These are phyloP conservation scores for Leptopilina drosophilae DNA, from an alignment of 2,888 invertebrate species.

Conservation along the genomic window DNA sequence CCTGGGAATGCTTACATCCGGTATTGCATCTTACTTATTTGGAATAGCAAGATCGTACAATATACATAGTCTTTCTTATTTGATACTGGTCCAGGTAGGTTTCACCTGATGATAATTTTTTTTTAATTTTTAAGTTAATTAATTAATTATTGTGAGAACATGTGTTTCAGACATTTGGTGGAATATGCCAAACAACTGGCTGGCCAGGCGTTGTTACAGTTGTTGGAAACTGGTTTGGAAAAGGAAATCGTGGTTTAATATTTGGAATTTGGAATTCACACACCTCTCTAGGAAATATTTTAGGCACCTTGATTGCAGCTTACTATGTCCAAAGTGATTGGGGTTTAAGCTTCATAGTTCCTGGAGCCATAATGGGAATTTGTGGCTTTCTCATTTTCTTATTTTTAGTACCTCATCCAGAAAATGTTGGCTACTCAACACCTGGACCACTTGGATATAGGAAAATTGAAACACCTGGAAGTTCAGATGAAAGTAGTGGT, in stretches of 20 bases:
- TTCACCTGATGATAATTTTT: background rate
- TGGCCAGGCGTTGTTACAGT: slow-evolving; percentile 97
- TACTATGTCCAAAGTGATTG: slow-evolving; percentile 91
- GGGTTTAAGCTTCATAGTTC: slow-evolving; percentile 94
- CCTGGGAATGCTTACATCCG: slow-evolving; percentile 93
- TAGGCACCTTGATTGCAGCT: slow-evolving; percentile 94
- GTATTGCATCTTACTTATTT: slow-evolving; percentile 89
- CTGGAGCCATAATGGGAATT: slow-evolving; percentile 88
- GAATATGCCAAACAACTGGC: slow-evolving; percentile 94
- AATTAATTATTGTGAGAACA: background rate
- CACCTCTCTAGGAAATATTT: slow-evolving; percentile 95
- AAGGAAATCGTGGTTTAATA: slow-evolving; percentile 91
- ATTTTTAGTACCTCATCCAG: slow-evolving; percentile 90
- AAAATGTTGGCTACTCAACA: slow-evolving; percentile 83
- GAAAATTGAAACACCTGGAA: slow-evolving; percentile 66
- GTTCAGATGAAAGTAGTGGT: slow-evolving; percentile 65
- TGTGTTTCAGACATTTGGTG: slow-evolving; percentile 83
- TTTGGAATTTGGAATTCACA: slow-evolving; percentile 99
- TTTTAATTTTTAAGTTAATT: too few species aligned
- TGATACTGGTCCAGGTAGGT: slow-evolving; percentile 88
- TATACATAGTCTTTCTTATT: slow-evolving; percentile 90
- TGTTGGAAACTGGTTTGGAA: slow-evolving; percentile 98
- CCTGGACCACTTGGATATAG: slow-evolving; percentile 70
- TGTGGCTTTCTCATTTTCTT: slow-evolving; percentile 88
- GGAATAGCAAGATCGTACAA: slow-evolving; percentile 90